phyloP scores from a whole-genome alignment of 2,888 invertebrate species.

The Abrostola triplasia region DNA sequence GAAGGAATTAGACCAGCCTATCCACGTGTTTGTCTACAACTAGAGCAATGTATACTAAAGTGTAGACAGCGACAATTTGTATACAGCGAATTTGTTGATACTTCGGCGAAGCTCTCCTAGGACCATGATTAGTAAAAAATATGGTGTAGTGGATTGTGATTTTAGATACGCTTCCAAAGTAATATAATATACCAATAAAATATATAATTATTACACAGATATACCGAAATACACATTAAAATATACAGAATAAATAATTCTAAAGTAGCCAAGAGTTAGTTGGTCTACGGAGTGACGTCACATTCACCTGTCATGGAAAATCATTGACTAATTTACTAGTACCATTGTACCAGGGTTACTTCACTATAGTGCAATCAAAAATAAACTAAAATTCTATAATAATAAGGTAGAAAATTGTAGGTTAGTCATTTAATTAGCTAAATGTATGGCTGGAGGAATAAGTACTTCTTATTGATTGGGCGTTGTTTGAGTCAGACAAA shows the following conservation, averaged over 20 bases:
- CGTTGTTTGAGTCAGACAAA: conserved; percentile 6
- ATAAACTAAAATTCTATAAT: conserved; percentile 14
- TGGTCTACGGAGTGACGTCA: conserved; percentile 25
- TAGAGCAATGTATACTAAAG: too few relatives aligned
- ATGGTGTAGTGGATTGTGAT: too few relatives aligned
- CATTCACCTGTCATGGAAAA: conserved; percentile 36
- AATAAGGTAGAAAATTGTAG: conserved; percentile 36
- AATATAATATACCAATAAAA: too few relatives aligned
- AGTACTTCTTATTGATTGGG: conserved; percentile 26
- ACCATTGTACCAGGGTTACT: conserved; percentile 14
- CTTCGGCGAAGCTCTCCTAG: too few relatives aligned
- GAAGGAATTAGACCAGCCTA: too few relatives aligned
- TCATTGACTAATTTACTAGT: conserved; percentile 11
- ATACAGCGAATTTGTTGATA: too few relatives aligned
- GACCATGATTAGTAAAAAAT: too few relatives aligned
- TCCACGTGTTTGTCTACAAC: too few relatives aligned
- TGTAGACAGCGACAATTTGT: too few relatives aligned
- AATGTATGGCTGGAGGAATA: conserved; percentile 4
- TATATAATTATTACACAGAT: background rate
- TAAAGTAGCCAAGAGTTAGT: background rate
- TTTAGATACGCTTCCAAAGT: too few relatives aligned
- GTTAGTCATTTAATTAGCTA: conserved; percentile 10
- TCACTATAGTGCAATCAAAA: conserved; percentile 17
- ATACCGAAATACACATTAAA: background rate
- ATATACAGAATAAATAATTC: background rate